Conservation (phyloP, 35 echinoderm and acorn worm species). For the Ophiothrix spiculata region DNA sequence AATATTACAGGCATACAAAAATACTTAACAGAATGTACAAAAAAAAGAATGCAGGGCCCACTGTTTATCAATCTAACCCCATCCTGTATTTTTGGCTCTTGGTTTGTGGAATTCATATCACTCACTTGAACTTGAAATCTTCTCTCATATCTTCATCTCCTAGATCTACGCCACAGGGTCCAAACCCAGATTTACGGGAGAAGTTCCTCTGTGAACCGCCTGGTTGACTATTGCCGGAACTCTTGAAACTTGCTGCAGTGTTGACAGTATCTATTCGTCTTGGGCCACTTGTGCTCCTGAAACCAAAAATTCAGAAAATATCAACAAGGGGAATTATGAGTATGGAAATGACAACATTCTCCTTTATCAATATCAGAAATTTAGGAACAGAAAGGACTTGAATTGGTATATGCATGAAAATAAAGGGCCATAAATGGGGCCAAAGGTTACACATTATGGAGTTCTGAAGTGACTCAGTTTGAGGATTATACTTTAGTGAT, state of each 20-base stretch:
- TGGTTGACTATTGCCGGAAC: conserved; percentile 79
- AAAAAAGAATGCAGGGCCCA: neutral
- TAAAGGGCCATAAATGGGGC: too few species aligned
- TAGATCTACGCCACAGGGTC: conserved; percentile 45
- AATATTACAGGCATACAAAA: neutral
- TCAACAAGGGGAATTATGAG: too few species aligned
- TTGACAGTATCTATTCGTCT: conserved; percentile 87
- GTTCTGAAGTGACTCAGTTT: too few species aligned
- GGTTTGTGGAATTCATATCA: too few species aligned
- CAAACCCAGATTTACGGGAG: conserved; percentile 78
- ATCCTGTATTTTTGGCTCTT: neutral
- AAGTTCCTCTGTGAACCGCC: conserved; percentile 63
- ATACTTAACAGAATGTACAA: neutral
- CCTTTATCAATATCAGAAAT: too few species aligned
- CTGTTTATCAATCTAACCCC: neutral
- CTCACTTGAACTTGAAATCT: conserved; percentile 89
- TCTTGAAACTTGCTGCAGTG: conserved; percentile 92
- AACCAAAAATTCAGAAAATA: too few species aligned
- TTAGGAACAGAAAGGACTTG: neutral
- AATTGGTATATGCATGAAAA: too few species aligned
- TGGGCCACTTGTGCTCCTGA: conserved; percentile 90
- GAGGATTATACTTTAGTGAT: neutral
- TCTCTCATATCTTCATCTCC: conserved; percentile 95
- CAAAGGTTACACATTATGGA: too few species aligned
- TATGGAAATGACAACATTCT: too few species aligned